phyloP scores from a whole-genome alignment of 2,113 vertebrate species.

The Geococcyx californianus region DNA sequence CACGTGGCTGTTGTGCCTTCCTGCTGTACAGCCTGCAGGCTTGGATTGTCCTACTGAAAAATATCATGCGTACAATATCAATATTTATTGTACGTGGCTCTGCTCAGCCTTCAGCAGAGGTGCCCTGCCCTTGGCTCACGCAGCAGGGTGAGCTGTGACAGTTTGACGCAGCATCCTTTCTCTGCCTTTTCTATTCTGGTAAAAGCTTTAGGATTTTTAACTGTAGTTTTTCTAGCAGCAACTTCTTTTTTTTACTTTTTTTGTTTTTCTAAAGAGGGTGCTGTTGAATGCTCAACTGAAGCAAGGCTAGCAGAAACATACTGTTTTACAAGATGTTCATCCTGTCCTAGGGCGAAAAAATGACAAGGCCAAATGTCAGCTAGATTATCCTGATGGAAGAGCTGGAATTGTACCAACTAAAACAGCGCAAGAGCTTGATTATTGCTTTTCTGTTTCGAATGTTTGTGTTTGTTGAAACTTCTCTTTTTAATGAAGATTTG shows the following conservation, averaged over 20 bases:
- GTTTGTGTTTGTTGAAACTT: slow-evolving; percentile 27
- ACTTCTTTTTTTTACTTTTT: background rate
- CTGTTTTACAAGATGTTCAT: slow-evolving; percentile 21
- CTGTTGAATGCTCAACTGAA: background rate
- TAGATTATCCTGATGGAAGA: background rate
- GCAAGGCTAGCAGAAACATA: background rate
- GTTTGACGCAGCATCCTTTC: background rate
- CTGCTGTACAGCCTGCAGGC: background rate
- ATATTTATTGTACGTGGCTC: background rate
- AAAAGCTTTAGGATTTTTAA: background rate
- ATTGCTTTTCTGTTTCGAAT: background rate
- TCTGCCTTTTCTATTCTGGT: background rate
- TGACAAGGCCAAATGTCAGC: background rate
- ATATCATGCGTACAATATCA: background rate
- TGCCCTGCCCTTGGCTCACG: background rate
- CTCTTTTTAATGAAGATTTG: background rate
- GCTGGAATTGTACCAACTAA: background rate
- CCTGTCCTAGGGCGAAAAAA: background rate
- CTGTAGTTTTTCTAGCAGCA: background rate
- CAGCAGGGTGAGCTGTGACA: rapidly evolving
- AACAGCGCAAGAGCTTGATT: background rate
- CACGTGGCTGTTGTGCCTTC: background rate
- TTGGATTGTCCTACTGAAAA: background rate
- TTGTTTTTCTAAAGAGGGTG: background rate
- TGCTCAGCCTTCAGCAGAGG: background rate